Evolutionary conservation across 2,113 vertebrate genomes (phyloP).

Genomic region (Orthonyx spaldingii): DNA sequence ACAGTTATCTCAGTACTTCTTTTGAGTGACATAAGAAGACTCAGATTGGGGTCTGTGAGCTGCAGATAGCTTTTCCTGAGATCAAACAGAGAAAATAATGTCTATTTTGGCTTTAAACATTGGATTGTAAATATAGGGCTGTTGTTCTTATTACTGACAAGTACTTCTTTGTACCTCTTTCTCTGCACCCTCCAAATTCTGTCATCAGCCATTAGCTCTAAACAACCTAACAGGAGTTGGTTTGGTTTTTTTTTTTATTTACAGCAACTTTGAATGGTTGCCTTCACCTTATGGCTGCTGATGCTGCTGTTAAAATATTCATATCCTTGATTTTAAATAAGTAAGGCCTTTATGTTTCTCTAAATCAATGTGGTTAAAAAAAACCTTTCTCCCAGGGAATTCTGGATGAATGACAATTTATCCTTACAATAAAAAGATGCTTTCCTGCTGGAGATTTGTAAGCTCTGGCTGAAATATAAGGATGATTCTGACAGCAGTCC

Average conservation of each 20-base stretch:
- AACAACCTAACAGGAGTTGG: background rate
- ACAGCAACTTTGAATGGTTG: background rate
- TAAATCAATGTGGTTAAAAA: conserved; percentile 11
- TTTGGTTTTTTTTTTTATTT: background rate
- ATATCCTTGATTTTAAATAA: conserved; percentile 29
- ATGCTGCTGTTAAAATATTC: conserved; percentile 27
- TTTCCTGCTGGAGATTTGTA: conserved; percentile 41
- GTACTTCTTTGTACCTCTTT: background rate
- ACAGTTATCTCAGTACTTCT: conserved; percentile 14
- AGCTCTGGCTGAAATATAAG: conserved; percentile 58
- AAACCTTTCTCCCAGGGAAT: background rate
- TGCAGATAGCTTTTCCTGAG: conserved; percentile 51
- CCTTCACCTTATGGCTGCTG: background rate
- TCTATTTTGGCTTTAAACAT: conserved; percentile 21
- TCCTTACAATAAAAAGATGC: conserved; percentile 21
- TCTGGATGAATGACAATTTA: conserved; percentile 30
- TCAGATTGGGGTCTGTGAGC: conserved; percentile 24
- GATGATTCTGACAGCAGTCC: background rate
- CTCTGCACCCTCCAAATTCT: background rate
- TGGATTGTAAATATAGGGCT: conserved; percentile 1
- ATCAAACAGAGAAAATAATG: conserved; percentile 41
- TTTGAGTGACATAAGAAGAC: conserved; percentile 20
- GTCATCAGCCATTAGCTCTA: background rate
- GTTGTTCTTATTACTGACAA: conserved; percentile 28
- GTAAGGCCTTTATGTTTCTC: conserved; percentile 4